Conservation (phyloP, 2,113 vertebrate species). For the Silurus meridionalis region DNA sequence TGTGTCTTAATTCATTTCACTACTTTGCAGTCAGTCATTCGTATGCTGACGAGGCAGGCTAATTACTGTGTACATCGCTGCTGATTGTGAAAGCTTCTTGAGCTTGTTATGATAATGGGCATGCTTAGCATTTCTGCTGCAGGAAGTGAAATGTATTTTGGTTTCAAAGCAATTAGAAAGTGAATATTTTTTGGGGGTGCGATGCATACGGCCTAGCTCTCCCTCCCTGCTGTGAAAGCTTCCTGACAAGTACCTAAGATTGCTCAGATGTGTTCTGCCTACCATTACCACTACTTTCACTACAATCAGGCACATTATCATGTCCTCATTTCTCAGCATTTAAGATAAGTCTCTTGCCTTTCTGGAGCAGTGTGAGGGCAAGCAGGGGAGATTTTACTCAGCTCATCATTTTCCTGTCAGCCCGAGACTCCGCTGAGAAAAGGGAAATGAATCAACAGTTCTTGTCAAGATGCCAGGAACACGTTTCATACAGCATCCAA, state of each 20-base stretch:
- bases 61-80: conserved; percentile 39
- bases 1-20: not conserved
- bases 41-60: conserved; percentile 5
- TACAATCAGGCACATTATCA: not conserved
- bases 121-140: not conserved
- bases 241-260: conserved; percentile 7
- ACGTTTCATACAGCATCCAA: conserved; percentile 23
- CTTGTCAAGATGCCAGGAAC: conserved; percentile 38
- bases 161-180: conserved; percentile 30
- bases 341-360: conserved; percentile 17
- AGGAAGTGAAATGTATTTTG: not conserved
- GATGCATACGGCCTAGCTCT: not conserved
- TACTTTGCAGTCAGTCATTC: not conserved
- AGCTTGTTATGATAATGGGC: conserved; percentile 33
- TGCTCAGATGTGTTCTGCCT: conserved; percentile 11
- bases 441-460: conserved; percentile 13
- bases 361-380: not conserved
- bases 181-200: not conserved
- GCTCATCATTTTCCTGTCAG: conserved; percentile 44
- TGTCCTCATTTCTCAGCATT: conserved; percentile 5
- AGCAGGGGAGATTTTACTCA: conserved; percentile 22
- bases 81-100: conserved; percentile 9
- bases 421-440: conserved; percentile 3
- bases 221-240: conserved; percentile 28
- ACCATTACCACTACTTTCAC: conserved; percentile 9